A percentile compares a stretch with the other conserved stretches of the same genome.
phyloP scores from a whole-genome alignment of 2,888 invertebrate genomes.

The Tetramorium bicarinatum region DNA sequence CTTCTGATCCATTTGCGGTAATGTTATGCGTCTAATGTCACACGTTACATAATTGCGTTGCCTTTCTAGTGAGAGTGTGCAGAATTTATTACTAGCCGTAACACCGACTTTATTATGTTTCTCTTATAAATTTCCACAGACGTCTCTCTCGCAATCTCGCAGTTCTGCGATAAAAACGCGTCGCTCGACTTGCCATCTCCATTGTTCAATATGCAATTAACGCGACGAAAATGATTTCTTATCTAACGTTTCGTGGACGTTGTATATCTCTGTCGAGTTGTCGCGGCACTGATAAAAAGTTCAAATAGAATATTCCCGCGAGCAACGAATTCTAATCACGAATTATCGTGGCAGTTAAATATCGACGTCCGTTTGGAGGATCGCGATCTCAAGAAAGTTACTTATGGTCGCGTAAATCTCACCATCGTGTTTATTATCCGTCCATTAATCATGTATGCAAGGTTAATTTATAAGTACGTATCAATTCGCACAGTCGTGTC shows the following conservation, averaged over 20 bases:
- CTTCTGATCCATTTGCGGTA: conserved; percentile 36
- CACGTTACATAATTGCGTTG: conserved; percentile 58
- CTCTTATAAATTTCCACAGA: neutral
- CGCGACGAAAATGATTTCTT: conserved; percentile 45
- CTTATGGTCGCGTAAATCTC: neutral
- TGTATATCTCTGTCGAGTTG: neutral
- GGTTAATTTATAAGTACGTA: conserved; percentile 16
- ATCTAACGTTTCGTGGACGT: conserved; percentile 23
- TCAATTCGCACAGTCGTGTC: neutral
- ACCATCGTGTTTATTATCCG: neutral
- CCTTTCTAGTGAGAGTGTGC: conserved; percentile 41
- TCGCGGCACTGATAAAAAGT: neutral
- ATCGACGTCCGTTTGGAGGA: neutral
- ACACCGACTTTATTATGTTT: conserved; percentile 51
- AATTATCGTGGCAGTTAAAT: neutral
- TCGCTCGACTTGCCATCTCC: conserved; percentile 62
- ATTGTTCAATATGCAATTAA: conserved; percentile 57
- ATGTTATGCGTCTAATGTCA: conserved; percentile 58
- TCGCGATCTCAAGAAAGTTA: neutral
- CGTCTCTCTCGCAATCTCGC: conserved; percentile 54
- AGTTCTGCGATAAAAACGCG: conserved; percentile 63
- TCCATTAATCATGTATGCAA: neutral
- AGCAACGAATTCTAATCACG: neutral
- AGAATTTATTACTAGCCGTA: conserved; percentile 65
- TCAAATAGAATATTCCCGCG: neutral